Evolutionary conservation across 2,888 invertebrate genomes (phyloP), one percentile per base, ranked within the genome.

Genomic region (Microctonus brassicae): DNA sequence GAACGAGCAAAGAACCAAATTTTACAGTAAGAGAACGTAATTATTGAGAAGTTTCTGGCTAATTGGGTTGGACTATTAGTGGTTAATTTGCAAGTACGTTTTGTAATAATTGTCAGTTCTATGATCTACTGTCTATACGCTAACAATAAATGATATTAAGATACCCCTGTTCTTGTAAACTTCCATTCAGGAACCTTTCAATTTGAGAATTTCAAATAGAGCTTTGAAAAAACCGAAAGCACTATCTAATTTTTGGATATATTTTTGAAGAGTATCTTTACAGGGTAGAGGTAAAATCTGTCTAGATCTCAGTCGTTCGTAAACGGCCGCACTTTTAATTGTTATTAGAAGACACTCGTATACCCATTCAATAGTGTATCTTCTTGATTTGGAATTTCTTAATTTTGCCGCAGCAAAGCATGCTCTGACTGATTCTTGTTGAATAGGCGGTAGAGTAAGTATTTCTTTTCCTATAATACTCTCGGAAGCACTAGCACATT

Each of bases 101-200:
- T n/a, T n/a, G n/a, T n/a, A n/a, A n/a, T n/a, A n/a, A n/a, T n/a
- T n/a, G 29, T 20, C 58, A 47, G 33, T 47, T 57, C 17, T 47
- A 42, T 42, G n/a, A 47, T 68, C 52, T 52, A 11, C 24, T 34
- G 53, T 6, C 33, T n/a, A 62, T 36, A 55, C 0, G 29, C 42
- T 34, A 33, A 53, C 60, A 55, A 11, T 39, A 64, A 47, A 9
- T 70, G 29, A 6, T 13, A 64, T 11, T 20, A 24, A 20, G 36
- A 68, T 64, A 39, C 77, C 78, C 47, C 68, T 29, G 52, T 71
- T 74, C 39, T 73, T 53, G 24, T 58, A 39, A 0, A 34, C 13
- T 34, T 73, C 68, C 76, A 78, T 76, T 22, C 66, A 22, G 7
- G 52, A 61, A 26, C 63, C 62, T 73, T 76, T 78, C 53, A 70